Conservation (phyloP, 2,797 vertebrate species). For the Urocyon cinereoargenteus region DNA sequence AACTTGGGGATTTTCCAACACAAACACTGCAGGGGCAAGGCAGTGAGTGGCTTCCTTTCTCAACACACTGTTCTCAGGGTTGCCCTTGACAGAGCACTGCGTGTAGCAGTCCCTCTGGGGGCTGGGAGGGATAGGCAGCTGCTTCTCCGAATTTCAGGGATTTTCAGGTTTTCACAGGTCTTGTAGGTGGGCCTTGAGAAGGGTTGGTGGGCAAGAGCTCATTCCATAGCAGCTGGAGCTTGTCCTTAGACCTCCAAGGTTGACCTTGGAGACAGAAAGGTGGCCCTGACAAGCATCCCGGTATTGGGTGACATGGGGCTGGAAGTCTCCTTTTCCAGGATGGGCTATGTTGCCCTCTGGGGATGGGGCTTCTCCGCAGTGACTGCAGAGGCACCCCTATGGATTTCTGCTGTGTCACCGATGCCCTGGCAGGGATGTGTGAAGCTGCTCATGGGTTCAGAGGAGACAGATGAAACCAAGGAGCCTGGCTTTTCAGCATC, state of each 20-base stretch:
- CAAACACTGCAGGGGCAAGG: slow-evolving; percentile 22
- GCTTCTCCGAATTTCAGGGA: not conserved
- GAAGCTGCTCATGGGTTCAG: not conserved
- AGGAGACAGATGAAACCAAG: not conserved
- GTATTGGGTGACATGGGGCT: not conserved
- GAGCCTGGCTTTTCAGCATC: not conserved
- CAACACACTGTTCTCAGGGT: not conserved
- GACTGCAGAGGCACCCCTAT: not conserved
- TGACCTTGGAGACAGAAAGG: slow-evolving; percentile 62
- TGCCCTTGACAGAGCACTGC: slow-evolving; percentile 21
- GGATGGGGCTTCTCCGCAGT: not conserved
- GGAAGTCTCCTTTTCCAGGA: not conserved
- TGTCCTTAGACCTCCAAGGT: not conserved
- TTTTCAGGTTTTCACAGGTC: not conserved
- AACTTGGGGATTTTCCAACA: slow-evolving; percentile 44
- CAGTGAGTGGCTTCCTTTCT: slow-evolving; percentile 19
- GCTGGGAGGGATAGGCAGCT: not conserved
- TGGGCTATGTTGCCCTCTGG: not conserved
- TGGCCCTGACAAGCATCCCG: not conserved
- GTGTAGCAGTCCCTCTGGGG: not conserved
- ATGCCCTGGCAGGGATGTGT: not conserved
- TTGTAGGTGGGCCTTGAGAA: not conserved
- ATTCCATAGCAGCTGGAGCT: not conserved
- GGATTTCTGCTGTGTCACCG: slow-evolving; percentile 77
- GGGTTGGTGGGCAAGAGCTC: not conserved